These are phyloP conservation scores for Macrophya annulata DNA, from an alignment of 2,888 invertebrate species.

Conservation along the genomic window DNA sequence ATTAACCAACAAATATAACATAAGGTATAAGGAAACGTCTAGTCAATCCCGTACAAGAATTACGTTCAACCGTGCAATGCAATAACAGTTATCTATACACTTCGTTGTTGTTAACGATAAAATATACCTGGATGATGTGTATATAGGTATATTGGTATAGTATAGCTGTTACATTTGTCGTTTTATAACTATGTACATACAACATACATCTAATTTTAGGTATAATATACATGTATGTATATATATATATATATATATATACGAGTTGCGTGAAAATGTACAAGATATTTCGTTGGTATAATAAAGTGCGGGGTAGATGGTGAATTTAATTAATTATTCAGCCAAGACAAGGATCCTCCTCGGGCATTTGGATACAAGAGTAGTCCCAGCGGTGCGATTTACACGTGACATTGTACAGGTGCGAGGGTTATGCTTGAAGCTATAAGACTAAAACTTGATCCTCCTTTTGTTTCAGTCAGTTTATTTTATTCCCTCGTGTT, in stretches of 20 bases:
- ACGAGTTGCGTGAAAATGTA: slow-evolving; percentile 2
- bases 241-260: not conserved
- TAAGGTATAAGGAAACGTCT: slow-evolving; percentile 11
- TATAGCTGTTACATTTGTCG: not conserved
- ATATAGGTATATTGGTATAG: not conserved
- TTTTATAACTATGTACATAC: not conserved
- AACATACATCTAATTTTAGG: not conserved
- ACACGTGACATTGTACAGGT: slow-evolving; percentile 35
- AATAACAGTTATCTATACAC: slow-evolving; percentile 37
- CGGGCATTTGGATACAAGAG: slow-evolving; percentile 21
- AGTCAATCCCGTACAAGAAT: not conserved
- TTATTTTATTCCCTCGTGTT: not conserved
- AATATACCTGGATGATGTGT: not conserved
- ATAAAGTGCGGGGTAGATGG: slow-evolving; percentile 30
- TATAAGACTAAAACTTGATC: not conserved
- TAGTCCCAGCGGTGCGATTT: slow-evolving; percentile 29
- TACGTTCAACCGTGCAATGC: slow-evolving; percentile 7
- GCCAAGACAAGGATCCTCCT: slow-evolving; percentile 31
- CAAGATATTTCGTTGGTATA: slow-evolving; percentile 11
- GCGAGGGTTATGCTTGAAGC: not conserved
- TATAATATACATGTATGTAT: not conserved
- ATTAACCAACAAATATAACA: not conserved
- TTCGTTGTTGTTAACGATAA: slow-evolving; percentile 23
- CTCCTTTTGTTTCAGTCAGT: not conserved
- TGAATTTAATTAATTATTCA: slow-evolving; percentile 50